Conservation (phyloP, 2,113 vertebrate species). For the Ceuthmochares aereus region DNA sequence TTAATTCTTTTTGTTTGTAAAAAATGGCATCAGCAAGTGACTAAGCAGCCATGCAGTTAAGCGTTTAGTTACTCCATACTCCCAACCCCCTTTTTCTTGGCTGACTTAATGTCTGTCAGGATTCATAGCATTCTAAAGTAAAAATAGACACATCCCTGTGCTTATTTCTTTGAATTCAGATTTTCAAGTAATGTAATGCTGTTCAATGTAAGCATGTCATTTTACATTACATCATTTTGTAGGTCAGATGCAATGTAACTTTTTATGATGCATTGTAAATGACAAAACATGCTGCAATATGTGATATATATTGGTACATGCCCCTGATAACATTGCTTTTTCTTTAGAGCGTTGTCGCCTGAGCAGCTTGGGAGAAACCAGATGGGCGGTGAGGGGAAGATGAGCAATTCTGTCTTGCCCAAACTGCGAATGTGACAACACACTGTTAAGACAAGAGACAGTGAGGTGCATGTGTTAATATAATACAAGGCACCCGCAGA, state of each 20-base stretch:
- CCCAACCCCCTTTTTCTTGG: neutral
- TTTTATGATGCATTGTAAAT: conserved; percentile 63
- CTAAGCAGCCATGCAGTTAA: conserved; percentile 47
- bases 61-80: conserved; percentile 26
- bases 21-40: conserved; percentile 45
- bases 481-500: conserved; percentile 55
- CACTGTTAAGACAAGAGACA: conserved; percentile 71
- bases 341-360: conserved; percentile 47
- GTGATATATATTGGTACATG: conserved; percentile 33
- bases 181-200: conserved; percentile 31
- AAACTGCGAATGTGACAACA: conserved; percentile 67
- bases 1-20: conserved; percentile 19
- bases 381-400: conserved; percentile 69
- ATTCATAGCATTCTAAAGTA: conserved; percentile 38
- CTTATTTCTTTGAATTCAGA: conserved; percentile 44
- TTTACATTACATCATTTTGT: conserved; percentile 49
- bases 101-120: conserved; percentile 37
- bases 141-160: neutral
- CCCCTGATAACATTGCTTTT: conserved; percentile 47
- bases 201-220: conserved; percentile 40
- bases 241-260: conserved; percentile 45
- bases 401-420: conserved; percentile 67
- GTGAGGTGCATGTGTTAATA: conserved; percentile 68
- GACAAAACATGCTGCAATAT: conserved; percentile 47
- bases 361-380: conserved; percentile 69